Evolutionary conservation across 2,888 invertebrate species (phyloP), one percentile per base, ranked within the genome.

Genomic region (Callyntrura guangdongensis): DNA sequence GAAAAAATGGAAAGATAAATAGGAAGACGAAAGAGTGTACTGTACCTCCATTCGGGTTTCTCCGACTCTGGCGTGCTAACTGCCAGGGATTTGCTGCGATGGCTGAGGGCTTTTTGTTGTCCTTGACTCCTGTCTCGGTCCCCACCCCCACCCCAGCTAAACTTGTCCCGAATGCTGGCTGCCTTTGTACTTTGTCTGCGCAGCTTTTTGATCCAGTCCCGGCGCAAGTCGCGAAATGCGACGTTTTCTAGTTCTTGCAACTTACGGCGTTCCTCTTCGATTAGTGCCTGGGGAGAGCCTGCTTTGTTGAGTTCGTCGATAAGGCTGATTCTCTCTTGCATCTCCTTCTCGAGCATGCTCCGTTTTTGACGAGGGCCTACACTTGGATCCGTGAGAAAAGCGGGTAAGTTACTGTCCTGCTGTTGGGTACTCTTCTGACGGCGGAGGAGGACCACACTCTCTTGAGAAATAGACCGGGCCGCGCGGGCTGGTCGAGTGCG

Each of bases 291-390:
- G 25, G 97, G 97, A 47, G 99, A 99, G 0, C 99, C 98, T 67
- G 98, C 95, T 5, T 97, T 97, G 94, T 97, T 96, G 93, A 99
- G 95, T 95, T 99, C 99, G 95, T 98, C 98, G 92, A 99, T 98
- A 86, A 98, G 97, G 95, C 98, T 98, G 12, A 99, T 97, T 95
- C 99, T 99, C 95, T 99, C 99, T 94, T 98, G 98, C 98, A 99
- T 99, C 95, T 99, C 99, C 94, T 98, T 97, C 95, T 99, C 99
- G 94, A 99, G 98, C 92, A 99, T 96, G 94, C 98, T 97, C n/a
- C 98, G 98, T 17, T 99, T 96, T 94, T 97, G 97, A 94, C 97
- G 97, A 14, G 98, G 97, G 94, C 97, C 98, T 69, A 97, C 95
- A 8, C 96, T 96, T 14, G 97, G 96, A 95, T 98, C 98, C 94